Evolutionary conservation across 2,888 invertebrate genomes (phyloP), one percentile per base, ranked within the genome.

Genomic region (Caenorhabditis auriculariae): DNA sequence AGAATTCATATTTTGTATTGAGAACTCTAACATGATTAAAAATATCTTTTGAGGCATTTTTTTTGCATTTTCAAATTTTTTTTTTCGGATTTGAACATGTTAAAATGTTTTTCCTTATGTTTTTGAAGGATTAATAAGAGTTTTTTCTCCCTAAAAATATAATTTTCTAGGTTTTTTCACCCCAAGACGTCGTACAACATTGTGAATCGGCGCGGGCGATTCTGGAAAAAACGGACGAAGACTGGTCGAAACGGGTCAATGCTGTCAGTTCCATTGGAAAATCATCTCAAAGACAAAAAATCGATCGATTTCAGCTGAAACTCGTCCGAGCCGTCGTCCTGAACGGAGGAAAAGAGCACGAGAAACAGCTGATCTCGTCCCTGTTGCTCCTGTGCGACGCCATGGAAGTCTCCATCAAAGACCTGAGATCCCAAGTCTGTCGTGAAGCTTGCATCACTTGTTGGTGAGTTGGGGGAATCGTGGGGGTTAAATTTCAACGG

Each of bases 171-270:
- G 21, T 44, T 3, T 2, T 51, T 56, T 1, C 54, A 61, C 57
- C 47, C 61, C 6, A 21, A 0, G 61, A 61, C 24, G 51, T 57
- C 7, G 43, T 53, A 17, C 49, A 50, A 3, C 56, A 61, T 19
- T 28, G 56, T 12, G 57, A 57, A 17, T 27, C 38, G 15, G 61
- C 61, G 7, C 39, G 26, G 6, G 5, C 35, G 4, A 49, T 61
- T 4, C 51, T 61, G 3, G 28, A 15, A 24, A 57, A 61, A 29
- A n/a, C 51, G 3, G 54, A 54, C 21, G 61, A 56, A 19, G 61
- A 61, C 42, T 61, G 61, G 61, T 48, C 48, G 9, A 61, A 61
- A 28, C 39, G 61, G 15, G 54, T 54, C 2, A 61, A 61, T 39
- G 55, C 54, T 38, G 54, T 55, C 17, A 9, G 24, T 41, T 45